Evolutionary conservation across 2,113 vertebrate species (phyloP), one percentile per base, ranked within the genome.

Genomic region (Artemisiospiza belli): DNA sequence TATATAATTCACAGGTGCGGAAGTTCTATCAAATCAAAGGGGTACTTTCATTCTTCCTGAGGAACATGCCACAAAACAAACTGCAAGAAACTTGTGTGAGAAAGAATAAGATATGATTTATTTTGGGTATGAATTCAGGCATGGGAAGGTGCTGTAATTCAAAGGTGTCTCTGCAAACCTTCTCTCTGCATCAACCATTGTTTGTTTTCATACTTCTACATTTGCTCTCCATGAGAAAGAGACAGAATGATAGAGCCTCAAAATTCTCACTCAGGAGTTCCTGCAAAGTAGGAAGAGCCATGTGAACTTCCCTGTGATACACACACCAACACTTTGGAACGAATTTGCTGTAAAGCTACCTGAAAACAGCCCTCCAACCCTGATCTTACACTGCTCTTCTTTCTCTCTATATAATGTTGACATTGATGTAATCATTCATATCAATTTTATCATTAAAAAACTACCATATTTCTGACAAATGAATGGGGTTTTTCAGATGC

Each of bases 31-130:
- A 95, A 93, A 95, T 95, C 87, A 94, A 96, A 97, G 81, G 87
- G 96, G 95, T 96, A 97, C 95, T 96, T 87, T 92, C 58, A 86
- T 83, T 90, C 95, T 97, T 96, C 96, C 95, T 89, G 92, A 95
- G 94, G 94, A 96, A 96, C 95, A 93, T 80, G 82, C 10, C 85
- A 85, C 70, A 79, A 69, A 95, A 92, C 37, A 91, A 92, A 68
- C 37, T 69, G 77, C 69, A 80, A 77, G 39, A 95, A 91, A 37
- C n/a, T 89, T 74, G 63, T 67, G 47, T 88, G 75, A 81, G 83
- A 95, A 73, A 87, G 78, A 91, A 67, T 86, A 75, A 80, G 44
- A 24, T 81, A 44, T 22, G 22, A 75, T 88, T 91, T 87, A 52
- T 51, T 94, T 93, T 0, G 6, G 10, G 22, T 49, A 62, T 35